A percentile compares a stretch with the other conserved stretches of the same genome.
phyloP scores from a whole-genome alignment of 2,888 invertebrate species.

The Ormyrus thymus region DNA sequence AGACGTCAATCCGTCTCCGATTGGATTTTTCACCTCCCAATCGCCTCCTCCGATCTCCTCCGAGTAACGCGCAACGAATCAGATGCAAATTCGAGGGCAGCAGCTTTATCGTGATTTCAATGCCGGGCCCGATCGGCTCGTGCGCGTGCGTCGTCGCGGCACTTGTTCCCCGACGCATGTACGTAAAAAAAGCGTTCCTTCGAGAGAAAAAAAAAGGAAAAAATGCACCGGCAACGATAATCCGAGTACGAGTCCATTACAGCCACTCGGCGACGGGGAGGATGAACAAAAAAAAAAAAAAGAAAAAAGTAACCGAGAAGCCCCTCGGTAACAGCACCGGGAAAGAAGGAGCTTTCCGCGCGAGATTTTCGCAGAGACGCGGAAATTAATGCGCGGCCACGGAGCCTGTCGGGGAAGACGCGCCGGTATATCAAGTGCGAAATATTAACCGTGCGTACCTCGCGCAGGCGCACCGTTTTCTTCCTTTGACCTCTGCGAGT shows the following conservation, averaged over 20 bases:
- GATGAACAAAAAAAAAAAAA: background rate
- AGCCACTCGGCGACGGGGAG: background rate
- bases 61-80: background rate
- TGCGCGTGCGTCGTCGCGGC: background rate
- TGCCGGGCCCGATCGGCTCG: background rate
- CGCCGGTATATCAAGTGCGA: constrained; percentile 38
- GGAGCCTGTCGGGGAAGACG: constrained; percentile 44
- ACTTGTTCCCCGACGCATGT: background rate
- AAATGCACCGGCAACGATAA: no score
- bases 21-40: background rate
- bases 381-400: constrained; percentile 69
- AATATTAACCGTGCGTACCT: constrained; percentile 38
- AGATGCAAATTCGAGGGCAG: constrained; percentile 3
- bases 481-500: no score
- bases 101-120: constrained; percentile 30
- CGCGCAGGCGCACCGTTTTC: background rate
- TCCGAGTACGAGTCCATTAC: no score
- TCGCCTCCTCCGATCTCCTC: constrained; percentile 7
- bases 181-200: no score
- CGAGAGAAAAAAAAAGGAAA: no score
- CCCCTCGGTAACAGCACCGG: no score
- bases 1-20: constrained; percentile 35
- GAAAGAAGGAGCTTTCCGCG: constrained; percentile 1
- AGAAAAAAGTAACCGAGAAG: no score
- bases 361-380: background rate